Evolutionary conservation across 2,797 vertebrate genomes (phyloP), one percentile per base, ranked within the genome.

Genomic region (Enteromius unitaeniatus): DNA sequence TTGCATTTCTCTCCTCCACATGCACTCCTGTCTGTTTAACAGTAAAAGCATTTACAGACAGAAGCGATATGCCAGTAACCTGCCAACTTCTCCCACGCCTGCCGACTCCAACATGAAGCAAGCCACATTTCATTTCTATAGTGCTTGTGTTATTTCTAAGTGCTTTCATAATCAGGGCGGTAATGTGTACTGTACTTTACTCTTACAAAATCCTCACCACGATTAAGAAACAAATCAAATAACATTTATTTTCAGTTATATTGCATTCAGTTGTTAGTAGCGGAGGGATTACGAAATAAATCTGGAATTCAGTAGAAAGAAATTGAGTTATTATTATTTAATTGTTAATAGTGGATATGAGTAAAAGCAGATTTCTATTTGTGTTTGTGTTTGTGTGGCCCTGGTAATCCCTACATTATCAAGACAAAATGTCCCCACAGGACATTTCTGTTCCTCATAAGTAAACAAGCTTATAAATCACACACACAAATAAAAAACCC

Each of bases 1-100:
- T 65, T 64, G 6, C 40, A 65, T 64, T 78, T 10, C 58, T 78
- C 58, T 78, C 42, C 40, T 78, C 76, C 23, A 78, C 40, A 64
- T 64, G 23, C 55, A 37, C 11, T 58, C 49, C 21, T 58, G 6
- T 42, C 26, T 47, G 9, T 21, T 55, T 75, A 60, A 45, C 65
- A 3, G n/a, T 58, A 58, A 69, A 21, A 49, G 60, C 26, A 9
- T 78, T 64, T 78, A 47, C 17, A 3, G 23, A 78, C 28, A 47
- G 58, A 65, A 21, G 23, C 37, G 28, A 23, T 47, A 42, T 45
- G 58, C 64, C 55, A 78, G 76, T 64, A 78, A 64, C 76, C 76
- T 78, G 76, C 15, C 58, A 64, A 21, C 42, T 47, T 26, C 31
- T 64, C 75, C 55, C 75, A 64, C 40, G n/a, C 37, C 37, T 78